These are phyloP conservation scores for Chionomys nivalis DNA, from an alignment of 2,113 vertebrate species.

Conservation along the genomic window DNA sequence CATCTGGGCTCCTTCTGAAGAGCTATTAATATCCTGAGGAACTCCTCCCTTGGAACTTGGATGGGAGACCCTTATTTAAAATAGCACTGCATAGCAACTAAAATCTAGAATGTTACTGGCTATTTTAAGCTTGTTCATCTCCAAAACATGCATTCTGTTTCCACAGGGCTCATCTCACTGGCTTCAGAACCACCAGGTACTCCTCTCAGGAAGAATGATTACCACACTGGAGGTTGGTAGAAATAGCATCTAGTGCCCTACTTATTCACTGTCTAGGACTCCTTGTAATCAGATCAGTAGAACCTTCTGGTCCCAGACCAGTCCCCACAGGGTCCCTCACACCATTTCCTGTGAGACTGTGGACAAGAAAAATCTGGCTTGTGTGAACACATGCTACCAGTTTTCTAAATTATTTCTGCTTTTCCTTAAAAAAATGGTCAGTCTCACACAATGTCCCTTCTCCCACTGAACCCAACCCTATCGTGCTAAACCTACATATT, in stretches of 20 bases:
- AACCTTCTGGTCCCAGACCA: neutral
- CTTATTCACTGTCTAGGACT: slow-evolving; percentile 60
- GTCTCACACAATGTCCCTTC: neutral
- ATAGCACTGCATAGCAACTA: slow-evolving; percentile 16
- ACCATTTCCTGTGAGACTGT: neutral
- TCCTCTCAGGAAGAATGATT: slow-evolving; percentile 60
- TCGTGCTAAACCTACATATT: neutral
- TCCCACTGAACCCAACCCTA: neutral
- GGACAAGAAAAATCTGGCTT: neutral
- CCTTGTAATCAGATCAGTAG: slow-evolving; percentile 58
- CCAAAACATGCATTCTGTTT: slow-evolving; percentile 44
- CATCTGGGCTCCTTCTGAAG: neutral
- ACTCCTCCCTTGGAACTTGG: neutral
- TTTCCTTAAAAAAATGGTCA: neutral
- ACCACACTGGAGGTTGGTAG: neutral
- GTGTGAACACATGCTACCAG: neutral
- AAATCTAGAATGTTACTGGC: slow-evolving; percentile 3
- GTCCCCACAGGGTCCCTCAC: neutral
- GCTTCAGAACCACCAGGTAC: slow-evolving; percentile 30
- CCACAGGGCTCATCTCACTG: slow-evolving; percentile 14
- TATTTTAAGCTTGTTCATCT: slow-evolving; percentile 38
- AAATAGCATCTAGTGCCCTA: slow-evolving; percentile 38
- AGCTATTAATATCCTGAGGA: slow-evolving; percentile 16
- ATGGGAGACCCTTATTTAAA: neutral
- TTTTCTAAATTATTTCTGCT: neutral